Conservation (phyloP, 1,140 invertebrate species). For the Drosophila rufa region DNA sequence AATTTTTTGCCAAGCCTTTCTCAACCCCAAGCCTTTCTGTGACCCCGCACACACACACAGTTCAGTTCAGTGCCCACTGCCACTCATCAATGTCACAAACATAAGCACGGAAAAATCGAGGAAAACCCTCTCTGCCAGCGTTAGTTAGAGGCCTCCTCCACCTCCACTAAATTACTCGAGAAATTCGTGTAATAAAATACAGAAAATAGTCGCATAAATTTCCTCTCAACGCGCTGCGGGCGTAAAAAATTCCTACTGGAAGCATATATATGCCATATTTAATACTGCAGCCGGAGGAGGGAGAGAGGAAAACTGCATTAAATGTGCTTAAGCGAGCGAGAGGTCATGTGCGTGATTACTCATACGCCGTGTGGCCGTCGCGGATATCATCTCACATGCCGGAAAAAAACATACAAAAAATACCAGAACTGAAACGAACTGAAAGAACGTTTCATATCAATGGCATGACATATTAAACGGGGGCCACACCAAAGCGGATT, state of each 20-base stretch:
- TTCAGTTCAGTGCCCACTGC: slow-evolving; percentile 33
- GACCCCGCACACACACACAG: slow-evolving; percentile 11
- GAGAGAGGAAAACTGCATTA: slow-evolving; percentile 24
- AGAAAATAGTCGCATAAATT: slow-evolving; percentile 52
- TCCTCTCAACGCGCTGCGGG: slow-evolving; percentile 45
- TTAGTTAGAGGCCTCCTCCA: slow-evolving; percentile 13
- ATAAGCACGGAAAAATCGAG: slow-evolving; percentile 35
- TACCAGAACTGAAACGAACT: slow-evolving; percentile 26
- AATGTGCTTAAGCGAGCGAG: slow-evolving; percentile 60
- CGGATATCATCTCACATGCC: slow-evolving; percentile 34
- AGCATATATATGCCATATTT: slow-evolving; percentile 50
- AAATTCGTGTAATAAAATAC: slow-evolving; percentile 65
- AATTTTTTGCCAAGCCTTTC: background rate
- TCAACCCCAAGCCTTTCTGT: background rate
- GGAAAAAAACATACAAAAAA: slow-evolving; percentile 19
- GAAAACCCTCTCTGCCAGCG: slow-evolving; percentile 15
- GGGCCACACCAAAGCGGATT: slow-evolving; percentile 70
- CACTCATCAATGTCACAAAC: slow-evolving; percentile 51
- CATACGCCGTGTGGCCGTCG: slow-evolving; percentile 56
- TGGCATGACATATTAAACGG: slow-evolving; percentile 71
- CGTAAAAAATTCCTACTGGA: slow-evolving; percentile 42
- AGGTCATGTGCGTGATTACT: slow-evolving; percentile 80
- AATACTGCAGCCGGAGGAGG: slow-evolving; percentile 26
- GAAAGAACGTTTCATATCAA: slow-evolving; percentile 64
- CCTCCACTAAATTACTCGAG: slow-evolving; percentile 50